Percentiles rank a stretch among this genome's conserved stretches.
phyloP scores from a whole-genome alignment of 2,113 vertebrate species.

The Corapipo altera region DNA sequence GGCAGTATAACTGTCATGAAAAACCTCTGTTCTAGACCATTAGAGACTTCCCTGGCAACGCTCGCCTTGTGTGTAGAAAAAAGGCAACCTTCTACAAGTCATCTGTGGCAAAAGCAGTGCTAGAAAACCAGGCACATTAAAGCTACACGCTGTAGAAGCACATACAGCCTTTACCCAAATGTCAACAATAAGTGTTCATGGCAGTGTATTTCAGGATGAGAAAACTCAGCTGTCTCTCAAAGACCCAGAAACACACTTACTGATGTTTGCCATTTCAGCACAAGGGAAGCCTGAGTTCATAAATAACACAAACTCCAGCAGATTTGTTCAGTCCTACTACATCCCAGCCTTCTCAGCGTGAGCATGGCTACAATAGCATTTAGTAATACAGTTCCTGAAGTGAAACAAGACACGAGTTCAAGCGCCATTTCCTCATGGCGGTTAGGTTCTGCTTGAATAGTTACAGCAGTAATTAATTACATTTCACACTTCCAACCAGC shows the following conservation, averaged over 20 bases:
- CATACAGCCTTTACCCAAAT: neutral
- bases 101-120: neutral
- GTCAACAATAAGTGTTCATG: neutral
- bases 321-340: neutral
- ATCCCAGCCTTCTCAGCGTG: no score
- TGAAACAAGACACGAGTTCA: neutral
- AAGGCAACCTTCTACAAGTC: neutral
- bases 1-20: accelerated
- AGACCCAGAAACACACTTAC: neutral
- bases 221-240: neutral
- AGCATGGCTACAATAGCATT: accelerated
- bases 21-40: accelerated
- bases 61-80: accelerated
- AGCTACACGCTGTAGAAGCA: no score
- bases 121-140: neutral
- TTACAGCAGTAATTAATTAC: neutral
- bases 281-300: accelerated
- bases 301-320: accelerated
- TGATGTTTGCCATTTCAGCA: neutral
- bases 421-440: neutral
- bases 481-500: neutral
- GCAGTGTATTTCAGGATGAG: neutral
- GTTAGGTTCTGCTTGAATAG: neutral
- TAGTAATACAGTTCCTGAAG: neutral
- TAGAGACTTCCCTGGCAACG: accelerated